A percentile compares a stretch with the other conserved stretches of the same genome.
Conservation (phyloP, 53 echinoderm and acorn worm species). For the Paracentrotus lividus region DNA sequence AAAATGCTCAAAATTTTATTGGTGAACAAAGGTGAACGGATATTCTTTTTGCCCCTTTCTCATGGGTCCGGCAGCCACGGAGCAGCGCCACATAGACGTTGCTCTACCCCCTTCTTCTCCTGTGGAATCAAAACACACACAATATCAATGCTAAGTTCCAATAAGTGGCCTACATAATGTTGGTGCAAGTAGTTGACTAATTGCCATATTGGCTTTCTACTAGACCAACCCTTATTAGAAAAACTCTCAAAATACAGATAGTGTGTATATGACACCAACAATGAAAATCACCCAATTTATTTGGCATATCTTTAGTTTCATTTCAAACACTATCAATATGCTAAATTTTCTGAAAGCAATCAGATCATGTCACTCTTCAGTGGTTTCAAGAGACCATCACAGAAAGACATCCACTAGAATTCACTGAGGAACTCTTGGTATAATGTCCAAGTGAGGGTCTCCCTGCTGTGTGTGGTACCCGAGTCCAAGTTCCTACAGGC, state of each 20-base stretch:
- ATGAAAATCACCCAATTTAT: neutral
- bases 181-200: too few relatives aligned
- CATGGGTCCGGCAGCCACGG: too few relatives aligned
- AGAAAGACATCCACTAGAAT: neutral
- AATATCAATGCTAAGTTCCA: too few relatives aligned
- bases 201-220: too few relatives aligned
- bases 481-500: constrained; percentile 16
- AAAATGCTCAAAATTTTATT: too few relatives aligned
- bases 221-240: neutral
- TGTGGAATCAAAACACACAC: constrained; percentile 56
- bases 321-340: neutral
- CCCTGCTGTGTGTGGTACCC: constrained; percentile 65
- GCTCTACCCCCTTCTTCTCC: constrained; percentile 86
- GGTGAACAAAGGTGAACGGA: too few relatives aligned
- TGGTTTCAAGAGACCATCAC: constrained; percentile 56
- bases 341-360: constrained; percentile 18
- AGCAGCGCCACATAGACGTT: too few relatives aligned
- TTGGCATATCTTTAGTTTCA: too few relatives aligned
- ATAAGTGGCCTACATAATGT: too few relatives aligned
- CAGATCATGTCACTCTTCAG: constrained; percentile 67
- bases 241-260: neutral
- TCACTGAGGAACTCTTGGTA: neutral
- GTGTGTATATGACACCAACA: neutral
- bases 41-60: too few relatives aligned
- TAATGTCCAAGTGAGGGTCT: neutral